phyloP scores from a whole-genome alignment of 2,797 vertebrate genomes.

The Hybognathus amarus region DNA sequence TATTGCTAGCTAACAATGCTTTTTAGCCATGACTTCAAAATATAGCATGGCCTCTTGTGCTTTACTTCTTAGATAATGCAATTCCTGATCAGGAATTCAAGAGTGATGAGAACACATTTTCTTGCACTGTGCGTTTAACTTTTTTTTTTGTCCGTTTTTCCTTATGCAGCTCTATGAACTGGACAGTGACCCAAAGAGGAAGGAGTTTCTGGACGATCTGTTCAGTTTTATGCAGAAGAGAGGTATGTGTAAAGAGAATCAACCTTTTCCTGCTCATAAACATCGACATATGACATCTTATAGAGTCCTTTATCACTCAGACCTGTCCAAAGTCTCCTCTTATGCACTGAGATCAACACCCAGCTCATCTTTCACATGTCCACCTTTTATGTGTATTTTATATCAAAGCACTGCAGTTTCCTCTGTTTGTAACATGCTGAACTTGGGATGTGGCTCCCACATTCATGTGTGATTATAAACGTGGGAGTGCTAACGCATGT shows the following conservation, averaged over 20 bases:
- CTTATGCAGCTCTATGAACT: conserved; percentile 90
- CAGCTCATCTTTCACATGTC: conserved; percentile 70
- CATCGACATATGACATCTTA: neutral
- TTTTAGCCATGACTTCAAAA: neutral
- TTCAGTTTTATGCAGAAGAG: conserved; percentile 99
- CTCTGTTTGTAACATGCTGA: conserved; percentile 59
- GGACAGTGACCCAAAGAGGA: conserved; percentile 92
- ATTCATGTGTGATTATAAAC: neutral
- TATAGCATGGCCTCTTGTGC: neutral
- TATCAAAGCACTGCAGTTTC: conserved; percentile 64
- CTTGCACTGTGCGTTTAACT: neutral
- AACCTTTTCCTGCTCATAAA: neutral
- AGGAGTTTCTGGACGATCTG: conserved; percentile 94
- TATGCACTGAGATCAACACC: conserved; percentile 58
- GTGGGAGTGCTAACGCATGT: conserved; percentile 52
- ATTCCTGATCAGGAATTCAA: neutral
- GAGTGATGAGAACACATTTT: neutral
- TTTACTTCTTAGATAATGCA: neutral
- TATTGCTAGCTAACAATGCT: neutral
- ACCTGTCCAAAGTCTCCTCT: neutral
- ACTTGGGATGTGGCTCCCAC: conserved; percentile 2
- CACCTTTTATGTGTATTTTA: conserved; percentile 72
- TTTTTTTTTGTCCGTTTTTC: conserved; percentile 17
- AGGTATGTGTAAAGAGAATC: conserved; percentile 72
- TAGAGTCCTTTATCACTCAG: neutral